Evolutionary conservation across 1,140 invertebrate species (phyloP).

Genomic region (Bombus polaris): DNA sequence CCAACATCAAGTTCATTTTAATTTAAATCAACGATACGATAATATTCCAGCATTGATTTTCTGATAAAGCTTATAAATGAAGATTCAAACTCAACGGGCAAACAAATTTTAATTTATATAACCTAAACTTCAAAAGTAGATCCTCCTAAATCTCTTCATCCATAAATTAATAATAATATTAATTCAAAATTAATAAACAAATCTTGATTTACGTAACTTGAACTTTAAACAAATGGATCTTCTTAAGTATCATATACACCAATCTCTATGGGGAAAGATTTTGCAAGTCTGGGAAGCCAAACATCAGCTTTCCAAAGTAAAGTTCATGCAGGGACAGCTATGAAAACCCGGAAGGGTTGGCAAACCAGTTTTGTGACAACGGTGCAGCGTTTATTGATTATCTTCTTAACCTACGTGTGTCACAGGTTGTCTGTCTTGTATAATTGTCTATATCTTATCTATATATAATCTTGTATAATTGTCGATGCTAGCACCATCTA

Average conservation of each 20-base stretch:
- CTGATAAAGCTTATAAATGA: neutral
- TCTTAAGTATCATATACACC: neutral
- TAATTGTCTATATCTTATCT: too few species aligned
- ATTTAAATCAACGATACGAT: neutral
- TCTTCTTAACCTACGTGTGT: neutral
- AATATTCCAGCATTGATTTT: neutral
- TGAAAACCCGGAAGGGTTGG: neutral
- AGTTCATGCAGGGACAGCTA: neutral
- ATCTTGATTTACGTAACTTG: neutral
- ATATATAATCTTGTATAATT: too few species aligned
- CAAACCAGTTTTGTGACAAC: slow-evolving; percentile 24
- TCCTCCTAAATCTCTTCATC: neutral
- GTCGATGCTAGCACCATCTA: neutral
- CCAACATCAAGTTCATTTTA: too few species aligned
- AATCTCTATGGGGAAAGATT: neutral
- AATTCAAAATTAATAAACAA: neutral
- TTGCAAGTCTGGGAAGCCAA: neutral
- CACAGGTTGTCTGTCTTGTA: neutral
- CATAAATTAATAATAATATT: neutral
- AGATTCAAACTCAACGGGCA: neutral
- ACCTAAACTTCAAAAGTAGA: neutral
- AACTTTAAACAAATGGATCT: neutral
- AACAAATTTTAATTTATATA: too few species aligned
- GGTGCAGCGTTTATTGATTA: slow-evolving; percentile 17
- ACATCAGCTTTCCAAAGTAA: neutral